Conservation (phyloP, 1,140 invertebrate species). For the Apis mellifera region DNA sequence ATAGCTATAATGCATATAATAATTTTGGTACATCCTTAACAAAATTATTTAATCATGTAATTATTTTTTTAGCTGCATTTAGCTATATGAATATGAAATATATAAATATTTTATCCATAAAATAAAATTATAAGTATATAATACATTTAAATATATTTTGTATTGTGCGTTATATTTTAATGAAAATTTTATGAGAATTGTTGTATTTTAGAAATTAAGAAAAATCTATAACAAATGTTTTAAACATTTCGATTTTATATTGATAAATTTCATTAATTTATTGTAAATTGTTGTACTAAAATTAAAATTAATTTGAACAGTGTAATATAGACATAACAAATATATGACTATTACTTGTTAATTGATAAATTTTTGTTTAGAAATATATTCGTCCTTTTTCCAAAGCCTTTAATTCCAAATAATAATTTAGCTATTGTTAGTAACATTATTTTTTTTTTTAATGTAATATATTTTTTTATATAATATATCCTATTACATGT, state of each 20-base stretch:
- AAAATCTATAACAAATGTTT: slow-evolving; percentile 24
- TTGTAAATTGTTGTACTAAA: slow-evolving; percentile 25
- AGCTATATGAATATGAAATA: not conserved
- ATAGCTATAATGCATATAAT: not conserved
- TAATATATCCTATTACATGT: not conserved
- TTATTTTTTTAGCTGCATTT: not conserved
- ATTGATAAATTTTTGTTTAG: slow-evolving; percentile 28
- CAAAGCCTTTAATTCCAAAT: slow-evolving; percentile 15
- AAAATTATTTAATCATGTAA: not conserved
- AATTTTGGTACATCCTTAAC: slow-evolving; percentile 10
- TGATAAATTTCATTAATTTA: not conserved
- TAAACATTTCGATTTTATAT: slow-evolving; percentile 13
- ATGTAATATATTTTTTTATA: not conserved
- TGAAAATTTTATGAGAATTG: slow-evolving; percentile 39
- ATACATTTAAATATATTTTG: slow-evolving; percentile 13
- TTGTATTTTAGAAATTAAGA: slow-evolving; percentile 17
- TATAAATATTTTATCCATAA: not conserved
- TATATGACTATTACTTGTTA: slow-evolving; percentile 53
- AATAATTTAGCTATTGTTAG: not conserved
- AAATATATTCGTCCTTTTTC: slow-evolving; percentile 20
- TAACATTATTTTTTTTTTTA: not conserved
- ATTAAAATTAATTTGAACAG: slow-evolving; percentile 10
- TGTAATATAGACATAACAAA: slow-evolving; percentile 44
- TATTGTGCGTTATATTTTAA: slow-evolving; percentile 35
- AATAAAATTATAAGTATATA: slow-evolving; percentile 1